Evolutionary conservation across 2,797 vertebrate species (phyloP).

Genomic region (Leontopithecus rosalia): DNA sequence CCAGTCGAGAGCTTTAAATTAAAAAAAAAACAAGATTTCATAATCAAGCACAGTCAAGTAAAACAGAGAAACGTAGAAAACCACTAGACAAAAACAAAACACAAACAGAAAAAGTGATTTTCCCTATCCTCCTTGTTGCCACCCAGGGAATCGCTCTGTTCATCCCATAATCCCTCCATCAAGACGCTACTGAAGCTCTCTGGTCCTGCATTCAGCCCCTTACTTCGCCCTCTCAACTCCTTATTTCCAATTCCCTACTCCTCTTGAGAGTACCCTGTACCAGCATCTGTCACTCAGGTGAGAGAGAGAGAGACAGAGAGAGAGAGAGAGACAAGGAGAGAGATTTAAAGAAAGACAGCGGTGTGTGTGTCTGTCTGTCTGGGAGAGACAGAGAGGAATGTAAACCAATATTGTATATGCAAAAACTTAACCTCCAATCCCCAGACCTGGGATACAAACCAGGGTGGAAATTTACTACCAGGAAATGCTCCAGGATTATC

Average conservation of each 20-base stretch:
- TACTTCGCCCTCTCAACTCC: not conserved
- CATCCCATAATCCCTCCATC: not conserved
- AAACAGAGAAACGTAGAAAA: not conserved
- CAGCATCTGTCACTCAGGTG: not conserved
- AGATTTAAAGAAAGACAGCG: not conserved
- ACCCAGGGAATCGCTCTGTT: not conserved
- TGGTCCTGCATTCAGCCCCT: not conserved
- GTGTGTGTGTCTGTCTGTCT: too few relatives aligned
- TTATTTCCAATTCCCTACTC: not conserved
- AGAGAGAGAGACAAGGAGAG: too few relatives aligned
- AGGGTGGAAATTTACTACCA: conserved; percentile 14
- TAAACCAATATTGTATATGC: conserved; percentile 3
- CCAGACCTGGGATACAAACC: not conserved
- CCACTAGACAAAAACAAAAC: not conserved
- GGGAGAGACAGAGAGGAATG: not conserved
- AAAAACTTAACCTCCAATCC: not conserved
- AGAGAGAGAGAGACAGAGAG: not conserved
- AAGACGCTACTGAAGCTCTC: not conserved
- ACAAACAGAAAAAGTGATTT: not conserved
- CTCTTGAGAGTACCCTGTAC: not conserved
- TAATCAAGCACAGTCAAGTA: not conserved
- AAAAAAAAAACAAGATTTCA: not conserved
- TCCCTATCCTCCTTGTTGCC: rapidly evolving
- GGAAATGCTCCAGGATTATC: conserved; percentile 25
- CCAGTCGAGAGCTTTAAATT: not conserved